Evolutionary conservation across 2,797 vertebrate genomes (phyloP), one percentile per base, ranked within the genome.

Genomic region (Catharus ustulatus): DNA sequence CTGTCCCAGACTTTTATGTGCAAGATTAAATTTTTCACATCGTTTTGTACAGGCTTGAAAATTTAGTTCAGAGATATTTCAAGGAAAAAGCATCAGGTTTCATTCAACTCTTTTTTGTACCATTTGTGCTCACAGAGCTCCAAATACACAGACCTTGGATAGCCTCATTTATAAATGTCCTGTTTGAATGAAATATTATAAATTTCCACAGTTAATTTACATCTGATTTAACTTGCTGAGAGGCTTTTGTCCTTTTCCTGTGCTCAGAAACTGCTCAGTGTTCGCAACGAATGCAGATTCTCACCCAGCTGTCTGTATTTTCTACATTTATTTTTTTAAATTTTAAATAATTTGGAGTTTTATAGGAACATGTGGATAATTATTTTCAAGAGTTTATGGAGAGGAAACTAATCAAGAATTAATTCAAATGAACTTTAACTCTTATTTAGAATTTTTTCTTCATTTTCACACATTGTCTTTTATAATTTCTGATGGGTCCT

Each of bases 381-480:
- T 87, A 66, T 89, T 86, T 87, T 75, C 81, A 52, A 85, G 89
- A 84, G 29, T 83, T 95, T 91, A 77, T 87, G 85, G 72, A 92
- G 71, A 84, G 17, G 36, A 95, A 89, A 87, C 34, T 74, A 49
- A 58, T 89, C 57, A 77, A 84, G 59, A 90, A 95, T 93, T 89
- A 91, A 91, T 93, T 88, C 69, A 49, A 87, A 52, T 84, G 58
- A 89, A 86, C 51, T 75, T 89, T 51, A 81, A 49, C 32, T 80
- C 61, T 71, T 84, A 75, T 32, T 81, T 57, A 64, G 58, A 30
- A 1, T 20, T 52, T 84, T 93, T 87, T 43, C 48, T 57, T 59
- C 4, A 43, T 74, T 87, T 84, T 62, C 40, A 48, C 16, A 38
- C 12, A 15, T 23, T 51, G 22, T 42, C 27, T 59, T 54, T 29